These are phyloP conservation scores for Alosa alosa DNA, from an alignment of 2,113 vertebrate species.

Conservation along the genomic window DNA sequence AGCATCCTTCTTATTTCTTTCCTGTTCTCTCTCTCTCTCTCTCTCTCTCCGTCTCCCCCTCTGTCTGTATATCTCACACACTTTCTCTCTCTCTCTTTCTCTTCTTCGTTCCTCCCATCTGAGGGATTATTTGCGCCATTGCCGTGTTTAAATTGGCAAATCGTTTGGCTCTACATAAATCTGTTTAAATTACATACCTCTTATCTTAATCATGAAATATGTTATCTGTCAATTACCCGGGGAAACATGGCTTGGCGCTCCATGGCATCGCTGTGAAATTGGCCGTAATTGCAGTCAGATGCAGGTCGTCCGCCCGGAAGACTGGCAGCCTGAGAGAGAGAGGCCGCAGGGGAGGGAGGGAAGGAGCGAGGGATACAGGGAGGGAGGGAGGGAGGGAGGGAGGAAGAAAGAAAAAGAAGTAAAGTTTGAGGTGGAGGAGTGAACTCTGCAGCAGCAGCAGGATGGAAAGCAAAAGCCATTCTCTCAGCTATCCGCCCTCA, in stretches of 20 bases:
- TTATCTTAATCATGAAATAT: constrained; percentile 59
- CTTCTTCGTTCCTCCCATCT: not conserved
- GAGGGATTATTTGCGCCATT: constrained; percentile 54
- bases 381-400: not conserved
- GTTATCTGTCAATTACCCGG: constrained; percentile 49
- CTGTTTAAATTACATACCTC: constrained; percentile 58
- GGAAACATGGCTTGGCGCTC: constrained; percentile 50
- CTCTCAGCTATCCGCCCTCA: not conserved
- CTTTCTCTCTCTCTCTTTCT: not conserved
- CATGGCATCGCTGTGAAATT: constrained; percentile 58
- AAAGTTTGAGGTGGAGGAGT: not conserved
- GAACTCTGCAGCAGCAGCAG: not conserved
- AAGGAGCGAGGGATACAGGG: not conserved
- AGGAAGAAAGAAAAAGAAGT: not conserved
- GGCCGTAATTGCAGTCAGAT: constrained; percentile 64
- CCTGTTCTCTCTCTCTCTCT: not conserved
- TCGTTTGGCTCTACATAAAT: constrained; percentile 69
- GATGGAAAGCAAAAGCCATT: not conserved
- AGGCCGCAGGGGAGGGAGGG: not conserved
- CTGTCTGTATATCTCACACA: not conserved
- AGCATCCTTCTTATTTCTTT: not conserved
- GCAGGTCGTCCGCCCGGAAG: constrained; percentile 57
- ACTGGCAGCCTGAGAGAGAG: constrained; percentile 38
- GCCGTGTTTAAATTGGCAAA: constrained; percentile 63
- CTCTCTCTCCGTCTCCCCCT: not conserved